Conservation (phyloP, 2,797 vertebrate genomes). For the Rhynchotus rufescens region DNA sequence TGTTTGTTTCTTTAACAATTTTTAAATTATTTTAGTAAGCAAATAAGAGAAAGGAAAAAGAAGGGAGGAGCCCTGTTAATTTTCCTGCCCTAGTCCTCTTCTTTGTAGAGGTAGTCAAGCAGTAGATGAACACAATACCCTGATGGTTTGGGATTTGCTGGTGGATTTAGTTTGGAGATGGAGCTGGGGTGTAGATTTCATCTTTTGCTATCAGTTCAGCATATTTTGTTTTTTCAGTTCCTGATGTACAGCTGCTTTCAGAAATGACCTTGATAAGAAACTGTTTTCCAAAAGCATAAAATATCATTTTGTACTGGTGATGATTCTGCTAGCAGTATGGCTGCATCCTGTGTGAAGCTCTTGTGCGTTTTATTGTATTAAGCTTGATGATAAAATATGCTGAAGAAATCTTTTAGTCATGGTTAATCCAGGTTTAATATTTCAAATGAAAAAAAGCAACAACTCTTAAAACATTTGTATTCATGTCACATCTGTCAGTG, state of each 20-base stretch:
- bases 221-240: not conserved
- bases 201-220: not conserved
- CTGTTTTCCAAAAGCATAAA: not conserved
- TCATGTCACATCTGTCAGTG: not conserved
- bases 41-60: not conserved
- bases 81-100: not conserved
- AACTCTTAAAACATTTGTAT: not conserved
- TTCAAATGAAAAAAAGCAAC: not conserved
- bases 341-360: not conserved
- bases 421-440: not conserved
- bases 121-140: not conserved
- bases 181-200: not conserved
- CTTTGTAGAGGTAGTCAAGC: not conserved
- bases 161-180: not conserved
- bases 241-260: not conserved
- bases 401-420: not conserved
- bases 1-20: not conserved
- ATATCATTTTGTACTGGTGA: not conserved
- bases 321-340: not conserved
- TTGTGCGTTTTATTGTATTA: not conserved
- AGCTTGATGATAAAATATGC: not conserved
- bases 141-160: not conserved
- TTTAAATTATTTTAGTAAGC: not conserved
- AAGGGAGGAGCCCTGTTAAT: not conserved
- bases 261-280: not conserved